These are phyloP conservation scores for Hemicrepidius hirtus DNA, from an alignment of 2,888 invertebrate genomes.

Conservation along the genomic window DNA sequence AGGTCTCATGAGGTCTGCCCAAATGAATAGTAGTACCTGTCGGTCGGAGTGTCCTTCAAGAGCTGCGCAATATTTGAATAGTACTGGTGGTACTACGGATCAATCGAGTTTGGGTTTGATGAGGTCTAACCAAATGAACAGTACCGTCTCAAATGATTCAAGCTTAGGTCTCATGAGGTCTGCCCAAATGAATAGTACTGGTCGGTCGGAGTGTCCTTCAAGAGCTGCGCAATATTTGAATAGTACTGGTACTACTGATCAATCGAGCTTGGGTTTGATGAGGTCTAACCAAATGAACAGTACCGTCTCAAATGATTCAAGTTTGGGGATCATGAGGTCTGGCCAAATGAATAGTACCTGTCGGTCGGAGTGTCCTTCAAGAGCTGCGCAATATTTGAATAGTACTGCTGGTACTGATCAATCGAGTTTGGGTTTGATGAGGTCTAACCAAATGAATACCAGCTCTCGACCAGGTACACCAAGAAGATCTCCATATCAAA, in stretches of 20 bases:
- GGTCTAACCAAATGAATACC: background rate
- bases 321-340: background rate
- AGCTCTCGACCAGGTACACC: background rate
- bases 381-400: background rate
- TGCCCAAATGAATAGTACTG: background rate
- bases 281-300: background rate
- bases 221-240: too few species aligned
- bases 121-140: background rate
- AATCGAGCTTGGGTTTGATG: background rate
- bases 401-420: background rate
- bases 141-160: too few species aligned
- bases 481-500: too few species aligned
- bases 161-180: constrained; percentile 1
- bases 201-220: too few species aligned
- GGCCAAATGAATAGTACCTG: background rate
- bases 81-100: too few species aligned
- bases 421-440: constrained; percentile 11
- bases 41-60: too few species aligned
- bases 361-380: background rate
- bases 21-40: too few species aligned
- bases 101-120: constrained; percentile 2
- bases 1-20: too few species aligned
- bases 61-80: too few species aligned
- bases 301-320: too few species aligned
- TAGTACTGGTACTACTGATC: background rate